These are phyloP conservation scores for Neoaliturus tenellus DNA, from an alignment of 2,888 invertebrate species.

Conservation along the genomic window DNA sequence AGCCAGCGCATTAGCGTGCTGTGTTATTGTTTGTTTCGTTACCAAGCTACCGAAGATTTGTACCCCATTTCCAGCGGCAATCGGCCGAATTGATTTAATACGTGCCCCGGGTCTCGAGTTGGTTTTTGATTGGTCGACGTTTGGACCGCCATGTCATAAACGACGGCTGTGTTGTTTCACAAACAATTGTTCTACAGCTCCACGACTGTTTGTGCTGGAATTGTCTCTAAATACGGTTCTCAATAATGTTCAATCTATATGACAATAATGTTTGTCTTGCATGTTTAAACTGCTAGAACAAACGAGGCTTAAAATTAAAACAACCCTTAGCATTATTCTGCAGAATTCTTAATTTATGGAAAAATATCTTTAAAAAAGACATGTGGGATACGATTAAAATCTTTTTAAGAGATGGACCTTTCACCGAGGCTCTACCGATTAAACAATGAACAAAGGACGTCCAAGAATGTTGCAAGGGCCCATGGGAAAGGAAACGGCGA, in stretches of 20 bases:
- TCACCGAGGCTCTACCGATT: not conserved
- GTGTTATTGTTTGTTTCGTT: not conserved
- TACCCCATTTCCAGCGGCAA: constrained; percentile 11
- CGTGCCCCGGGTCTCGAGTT: not conserved
- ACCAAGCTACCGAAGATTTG: not conserved
- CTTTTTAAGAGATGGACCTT: not conserved
- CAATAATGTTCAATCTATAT: too few relatives aligned
- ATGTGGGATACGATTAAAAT: too few relatives aligned
- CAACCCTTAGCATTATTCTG: too few relatives aligned
- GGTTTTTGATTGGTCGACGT: constrained; percentile 1
- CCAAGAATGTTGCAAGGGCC: constrained; percentile 21
- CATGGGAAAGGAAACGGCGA: constrained; percentile 13
- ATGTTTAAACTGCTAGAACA: too few relatives aligned
- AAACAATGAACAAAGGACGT: constrained; percentile 12
- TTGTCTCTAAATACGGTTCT: too few relatives aligned
- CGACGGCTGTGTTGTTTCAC: not conserved
- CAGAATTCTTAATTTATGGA: too few relatives aligned
- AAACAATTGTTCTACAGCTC: not conserved
- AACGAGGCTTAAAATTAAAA: too few relatives aligned
- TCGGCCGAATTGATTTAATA: constrained; percentile 9
- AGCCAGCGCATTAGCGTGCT: not conserved
- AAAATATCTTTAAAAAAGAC: too few relatives aligned
- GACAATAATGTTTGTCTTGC: too few relatives aligned
- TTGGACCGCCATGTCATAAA: not conserved
- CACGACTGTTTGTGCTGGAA: too few relatives aligned